Evolutionary conservation across 1,140 invertebrate species (phyloP).

Genomic region (Manduca sexta): DNA sequence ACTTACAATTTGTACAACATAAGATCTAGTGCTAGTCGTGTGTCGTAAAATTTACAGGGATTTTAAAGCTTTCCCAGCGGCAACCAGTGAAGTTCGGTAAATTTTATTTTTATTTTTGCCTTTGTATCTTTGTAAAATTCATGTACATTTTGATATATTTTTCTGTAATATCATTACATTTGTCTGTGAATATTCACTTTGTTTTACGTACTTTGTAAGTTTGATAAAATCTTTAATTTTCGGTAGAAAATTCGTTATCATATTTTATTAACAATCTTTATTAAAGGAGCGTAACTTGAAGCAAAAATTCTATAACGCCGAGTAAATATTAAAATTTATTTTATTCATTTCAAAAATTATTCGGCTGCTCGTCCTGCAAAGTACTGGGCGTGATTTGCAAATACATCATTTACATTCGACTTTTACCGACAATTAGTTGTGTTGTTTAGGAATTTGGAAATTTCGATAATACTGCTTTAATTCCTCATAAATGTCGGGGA

Average conservation of each 20-base stretch:
- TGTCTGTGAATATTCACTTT: too few relatives aligned
- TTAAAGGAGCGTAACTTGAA: background rate
- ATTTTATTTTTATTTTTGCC: too few relatives aligned
- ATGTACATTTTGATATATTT: too few relatives aligned
- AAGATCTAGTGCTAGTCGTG: too few relatives aligned
- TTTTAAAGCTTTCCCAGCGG: too few relatives aligned
- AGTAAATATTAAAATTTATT: conserved; percentile 4
- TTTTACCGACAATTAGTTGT: background rate
- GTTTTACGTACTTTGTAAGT: background rate
- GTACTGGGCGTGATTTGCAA: background rate
- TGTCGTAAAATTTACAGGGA: too few relatives aligned
- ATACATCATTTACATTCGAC: background rate
- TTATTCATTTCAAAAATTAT: background rate
- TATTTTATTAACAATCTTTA: conserved; percentile 2
- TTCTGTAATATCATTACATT: too few relatives aligned
- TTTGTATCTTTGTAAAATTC: too few relatives aligned
- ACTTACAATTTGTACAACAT: too few relatives aligned
- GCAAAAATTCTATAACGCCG: background rate
- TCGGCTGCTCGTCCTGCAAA: background rate
- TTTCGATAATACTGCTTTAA: conserved; percentile 6
- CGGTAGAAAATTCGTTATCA: conserved; percentile 1
- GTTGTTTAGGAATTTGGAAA: background rate
- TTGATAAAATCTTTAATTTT: background rate
- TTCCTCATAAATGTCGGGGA: conserved; percentile 2
- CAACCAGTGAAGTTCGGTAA: too few relatives aligned